These are phyloP conservation scores for Helostoma temminkii DNA, from an alignment of 2,797 vertebrate genomes.

Conservation along the genomic window DNA sequence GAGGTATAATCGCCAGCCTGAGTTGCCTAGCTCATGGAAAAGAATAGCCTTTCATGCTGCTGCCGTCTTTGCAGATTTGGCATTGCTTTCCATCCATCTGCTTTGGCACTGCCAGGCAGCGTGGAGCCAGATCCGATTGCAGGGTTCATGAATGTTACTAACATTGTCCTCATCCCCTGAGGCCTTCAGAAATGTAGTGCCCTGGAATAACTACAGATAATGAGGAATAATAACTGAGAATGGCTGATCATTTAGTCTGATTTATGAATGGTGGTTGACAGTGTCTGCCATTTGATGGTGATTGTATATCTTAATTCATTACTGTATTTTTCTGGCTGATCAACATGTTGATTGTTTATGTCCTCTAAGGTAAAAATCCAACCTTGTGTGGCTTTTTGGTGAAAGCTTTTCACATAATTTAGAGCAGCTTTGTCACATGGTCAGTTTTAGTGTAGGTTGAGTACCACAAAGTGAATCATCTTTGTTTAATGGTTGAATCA, in stretches of 20 bases:
- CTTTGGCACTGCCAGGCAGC: constrained; percentile 48
- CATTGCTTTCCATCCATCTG: constrained; percentile 41
- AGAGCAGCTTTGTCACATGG: constrained; percentile 49
- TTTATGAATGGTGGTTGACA: constrained; percentile 74
- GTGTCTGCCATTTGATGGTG: constrained; percentile 44
- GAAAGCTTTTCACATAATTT: constrained; percentile 55
- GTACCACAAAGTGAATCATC: constrained; percentile 55
- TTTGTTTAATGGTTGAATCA: constrained; percentile 48
- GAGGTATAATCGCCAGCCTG: constrained; percentile 20
- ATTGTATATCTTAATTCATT: constrained; percentile 53
- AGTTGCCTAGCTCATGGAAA: constrained; percentile 56
- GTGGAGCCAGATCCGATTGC: constrained; percentile 73
- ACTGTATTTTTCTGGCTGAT: constrained; percentile 52
- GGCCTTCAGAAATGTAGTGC: constrained; percentile 55
- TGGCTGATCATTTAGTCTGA: constrained; percentile 57
- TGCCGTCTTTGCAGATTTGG: constrained; percentile 68
- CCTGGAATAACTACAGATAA: constrained; percentile 69
- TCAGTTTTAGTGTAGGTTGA: constrained; percentile 23
- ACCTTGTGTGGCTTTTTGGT: constrained; percentile 38
- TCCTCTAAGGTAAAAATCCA: constrained; percentile 26
- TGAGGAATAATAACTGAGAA: constrained; percentile 65
- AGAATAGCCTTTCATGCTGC: constrained; percentile 53
- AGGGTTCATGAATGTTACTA: constrained; percentile 66
- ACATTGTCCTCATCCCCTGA: constrained; percentile 75
- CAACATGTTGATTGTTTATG: constrained; percentile 32